Conservation (phyloP, 2,113 vertebrate species). For the Dromiciops gliroides region DNA sequence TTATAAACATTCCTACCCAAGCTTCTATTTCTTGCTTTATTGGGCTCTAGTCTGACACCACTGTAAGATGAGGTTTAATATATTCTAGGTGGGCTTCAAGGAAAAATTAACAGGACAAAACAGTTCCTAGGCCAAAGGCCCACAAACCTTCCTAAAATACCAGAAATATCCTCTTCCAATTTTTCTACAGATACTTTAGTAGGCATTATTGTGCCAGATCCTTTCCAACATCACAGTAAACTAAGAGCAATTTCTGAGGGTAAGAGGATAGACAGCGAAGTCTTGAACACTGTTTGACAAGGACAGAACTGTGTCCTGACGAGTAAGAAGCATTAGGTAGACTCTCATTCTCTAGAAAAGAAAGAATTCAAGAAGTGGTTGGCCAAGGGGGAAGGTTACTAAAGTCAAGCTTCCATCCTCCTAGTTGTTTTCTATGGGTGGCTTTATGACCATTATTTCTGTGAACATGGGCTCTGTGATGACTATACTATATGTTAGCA, state of each 20-base stretch:
- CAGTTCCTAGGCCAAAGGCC: not conserved
- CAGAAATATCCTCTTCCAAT: not conserved
- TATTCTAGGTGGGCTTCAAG: not conserved
- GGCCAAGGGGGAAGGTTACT: not conserved
- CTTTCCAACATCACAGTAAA: not conserved
- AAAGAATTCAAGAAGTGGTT: fast-evolving
- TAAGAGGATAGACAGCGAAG: not conserved
- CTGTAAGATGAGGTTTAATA: not conserved
- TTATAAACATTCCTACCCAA: not conserved
- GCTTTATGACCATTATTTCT: not conserved
- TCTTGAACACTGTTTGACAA: not conserved
- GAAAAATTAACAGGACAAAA: not conserved
- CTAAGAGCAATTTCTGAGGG: not conserved
- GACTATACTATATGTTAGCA: no score
- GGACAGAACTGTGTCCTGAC: not conserved
- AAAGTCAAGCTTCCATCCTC: not conserved
- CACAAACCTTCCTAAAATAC: not conserved
- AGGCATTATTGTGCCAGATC: not conserved
- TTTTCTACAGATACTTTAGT: not conserved
- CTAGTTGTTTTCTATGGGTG: not conserved
- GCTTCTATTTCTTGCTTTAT: not conserved
- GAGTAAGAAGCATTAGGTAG: not conserved
- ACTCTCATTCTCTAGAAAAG: not conserved
- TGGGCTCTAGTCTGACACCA: not conserved
- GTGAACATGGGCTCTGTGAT: no score